Evolutionary conservation across 2,888 invertebrate species (phyloP).

Genomic region (Napeogenes sylphis): DNA sequence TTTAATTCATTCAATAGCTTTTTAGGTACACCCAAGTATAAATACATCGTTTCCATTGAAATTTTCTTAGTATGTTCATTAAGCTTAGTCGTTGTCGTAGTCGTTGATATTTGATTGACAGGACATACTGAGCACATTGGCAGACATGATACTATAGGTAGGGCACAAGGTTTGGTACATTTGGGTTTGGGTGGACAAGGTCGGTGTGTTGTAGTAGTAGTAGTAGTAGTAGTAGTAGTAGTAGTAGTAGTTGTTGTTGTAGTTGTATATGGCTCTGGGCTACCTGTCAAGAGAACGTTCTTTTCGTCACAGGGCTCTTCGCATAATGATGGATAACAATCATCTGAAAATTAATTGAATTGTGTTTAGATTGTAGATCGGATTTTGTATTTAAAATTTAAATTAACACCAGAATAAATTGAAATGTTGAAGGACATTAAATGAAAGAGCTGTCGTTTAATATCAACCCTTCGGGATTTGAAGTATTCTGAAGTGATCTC

Average conservation of each 20-base stretch:
- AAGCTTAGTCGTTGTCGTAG: constrained; percentile 1
- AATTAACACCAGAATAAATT: not conserved
- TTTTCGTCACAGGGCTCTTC: constrained; percentile 15
- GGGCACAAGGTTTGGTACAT: constrained; percentile 23
- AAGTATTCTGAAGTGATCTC: not conserved
- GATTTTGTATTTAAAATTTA: not conserved
- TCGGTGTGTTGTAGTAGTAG: constrained; percentile 18
- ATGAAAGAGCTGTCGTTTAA: not conserved
- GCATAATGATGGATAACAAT: constrained; percentile 40
- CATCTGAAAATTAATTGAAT: constrained; percentile 10
- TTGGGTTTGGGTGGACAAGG: constrained; percentile 20
- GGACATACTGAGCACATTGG: constrained; percentile 27
- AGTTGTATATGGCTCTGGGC: constrained; percentile 8
- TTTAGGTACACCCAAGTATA: constrained; percentile 55
- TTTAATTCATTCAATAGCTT: constrained; percentile 29
- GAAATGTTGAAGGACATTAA: too few species aligned
- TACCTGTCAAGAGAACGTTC: not conserved
- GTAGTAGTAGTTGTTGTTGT: constrained; percentile 12
- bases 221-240: constrained; percentile 14
- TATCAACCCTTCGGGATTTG: not conserved
- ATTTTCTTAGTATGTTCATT: not conserved
- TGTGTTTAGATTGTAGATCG: not conserved
- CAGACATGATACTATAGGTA: constrained; percentile 16
- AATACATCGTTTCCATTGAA: constrained; percentile 38
- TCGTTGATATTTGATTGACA: not conserved